These are phyloP conservation scores for Neolamprologus brichardi DNA, from an alignment of 2,113 vertebrate species.

Conservation along the genomic window DNA sequence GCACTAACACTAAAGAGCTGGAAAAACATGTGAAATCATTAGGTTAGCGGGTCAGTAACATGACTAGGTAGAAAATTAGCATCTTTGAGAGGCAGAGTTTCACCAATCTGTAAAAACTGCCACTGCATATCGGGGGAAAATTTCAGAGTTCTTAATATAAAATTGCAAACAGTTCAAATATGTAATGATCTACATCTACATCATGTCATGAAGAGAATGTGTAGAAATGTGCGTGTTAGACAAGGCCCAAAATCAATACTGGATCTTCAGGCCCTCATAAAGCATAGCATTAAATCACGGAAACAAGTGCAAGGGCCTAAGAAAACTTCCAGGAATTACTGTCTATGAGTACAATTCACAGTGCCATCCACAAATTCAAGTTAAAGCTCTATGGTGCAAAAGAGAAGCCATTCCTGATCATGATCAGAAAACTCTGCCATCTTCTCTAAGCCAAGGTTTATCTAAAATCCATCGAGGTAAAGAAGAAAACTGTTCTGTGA, in stretches of 20 bases:
- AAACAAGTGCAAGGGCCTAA: not conserved
- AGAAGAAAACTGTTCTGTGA: not conserved
- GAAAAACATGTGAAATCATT: not conserved
- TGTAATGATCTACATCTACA: not conserved
- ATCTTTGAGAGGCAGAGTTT: not conserved
- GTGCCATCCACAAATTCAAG: not conserved
- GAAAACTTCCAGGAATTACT: not conserved
- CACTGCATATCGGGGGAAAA: accelerated
- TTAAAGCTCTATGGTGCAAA: not conserved
- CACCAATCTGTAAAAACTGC: not conserved
- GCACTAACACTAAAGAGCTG: not conserved
- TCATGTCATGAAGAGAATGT: not conserved
- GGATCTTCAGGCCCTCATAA: not conserved
- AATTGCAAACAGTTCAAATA: not conserved
- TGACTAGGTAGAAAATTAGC: not conserved
- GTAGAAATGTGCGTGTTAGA: not conserved
- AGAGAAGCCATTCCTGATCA: not conserved
- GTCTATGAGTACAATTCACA: not conserved
- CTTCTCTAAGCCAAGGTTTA: not conserved
- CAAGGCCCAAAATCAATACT: not conserved
- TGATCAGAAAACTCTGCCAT: not conserved
- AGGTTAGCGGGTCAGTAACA: not conserved
- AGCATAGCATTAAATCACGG: accelerated
- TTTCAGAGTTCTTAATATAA: not conserved
- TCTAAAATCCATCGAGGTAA: not conserved